phyloP scores from a whole-genome alignment of 2,113 vertebrate species.

The Rhabdomys dilectus region DNA sequence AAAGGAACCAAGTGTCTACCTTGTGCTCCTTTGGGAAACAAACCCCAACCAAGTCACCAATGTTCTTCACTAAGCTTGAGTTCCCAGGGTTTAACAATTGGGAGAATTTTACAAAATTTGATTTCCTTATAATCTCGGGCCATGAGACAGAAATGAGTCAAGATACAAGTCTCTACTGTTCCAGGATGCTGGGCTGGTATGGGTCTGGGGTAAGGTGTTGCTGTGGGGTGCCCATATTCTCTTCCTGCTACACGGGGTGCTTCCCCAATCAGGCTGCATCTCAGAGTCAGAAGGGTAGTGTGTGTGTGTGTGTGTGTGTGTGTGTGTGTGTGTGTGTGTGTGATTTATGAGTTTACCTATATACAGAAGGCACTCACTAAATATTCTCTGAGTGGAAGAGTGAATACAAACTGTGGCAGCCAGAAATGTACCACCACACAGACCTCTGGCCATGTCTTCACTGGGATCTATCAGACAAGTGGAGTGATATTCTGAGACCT shows the following conservation, averaged over 20 bases:
- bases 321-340: not conserved
- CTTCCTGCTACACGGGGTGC: not conserved
- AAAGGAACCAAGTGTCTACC: not conserved
- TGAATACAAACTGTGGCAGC: not conserved
- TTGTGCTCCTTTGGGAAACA: not conserved
- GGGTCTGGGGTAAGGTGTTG: not conserved
- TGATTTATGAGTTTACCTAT: not conserved
- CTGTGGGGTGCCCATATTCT: not conserved
- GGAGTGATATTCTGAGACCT: not conserved
- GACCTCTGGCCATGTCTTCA: not conserved
- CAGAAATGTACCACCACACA: not conserved
- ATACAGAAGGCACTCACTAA: not conserved
- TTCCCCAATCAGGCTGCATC: not conserved
- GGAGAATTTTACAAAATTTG: not conserved
- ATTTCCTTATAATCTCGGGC: not conserved
- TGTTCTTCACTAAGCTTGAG: not conserved
- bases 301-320: not conserved
- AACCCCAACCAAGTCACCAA: not conserved
- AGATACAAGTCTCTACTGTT: not conserved
- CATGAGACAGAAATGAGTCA: not conserved
- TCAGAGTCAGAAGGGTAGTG: not conserved
- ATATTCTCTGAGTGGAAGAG: not conserved
- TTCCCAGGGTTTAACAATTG: not conserved
- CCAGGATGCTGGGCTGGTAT: not conserved
- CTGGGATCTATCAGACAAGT: not conserved